Base-by-base conservation (phyloP, 2,888 invertebrate species). In the Bhutanitis thaidina region DNA sequence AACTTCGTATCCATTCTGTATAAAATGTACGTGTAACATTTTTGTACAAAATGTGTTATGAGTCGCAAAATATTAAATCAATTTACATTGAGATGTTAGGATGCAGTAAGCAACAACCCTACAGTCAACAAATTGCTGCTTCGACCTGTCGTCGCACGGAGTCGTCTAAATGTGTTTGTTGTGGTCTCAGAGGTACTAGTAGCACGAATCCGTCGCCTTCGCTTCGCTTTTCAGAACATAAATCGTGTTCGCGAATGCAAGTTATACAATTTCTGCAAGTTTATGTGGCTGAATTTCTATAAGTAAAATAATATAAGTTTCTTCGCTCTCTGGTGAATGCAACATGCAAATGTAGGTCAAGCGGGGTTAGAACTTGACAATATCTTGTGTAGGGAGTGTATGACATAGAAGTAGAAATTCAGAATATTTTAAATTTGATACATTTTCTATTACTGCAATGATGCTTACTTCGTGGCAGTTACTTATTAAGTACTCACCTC, bases 111-210 rank as follows among this genome's bases (percentile, higher is more conserved):
- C 15, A 20, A 27, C 40, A 25, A 34, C 44, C 41, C 32, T 43
- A 20, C 3, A n/a, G n/a, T n/a, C 29, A 51, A 30, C 43, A 43
- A 52, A 46, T 46, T 43, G 14, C 43, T 13, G 13, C 40, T 10
- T 20, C 69, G 62, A 61, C 60, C 65, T 63, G 61, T 60, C 56
- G 58, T 59, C 61, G 62, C 65, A 68, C 68, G 65, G 74, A 72
- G 74, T 73, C 72, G 67, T 63, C 69, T 67, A 71, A 77, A 80
- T 77, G 79, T 83, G 77, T 84, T 82, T 82, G 76, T 76, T 79
- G 80, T 76, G 77, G 77, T 74, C 71, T 67, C 65, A 48, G 62
- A 67, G 63, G 49, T n/a, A n/a, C n/a, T n/a, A n/a, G n/a, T 61
- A 59, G 53, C 44, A 46, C 48, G 59, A 59, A 45, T 15, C 39